Conservation (phyloP, 2,113 vertebrate species). For the Pipra filicauda region DNA sequence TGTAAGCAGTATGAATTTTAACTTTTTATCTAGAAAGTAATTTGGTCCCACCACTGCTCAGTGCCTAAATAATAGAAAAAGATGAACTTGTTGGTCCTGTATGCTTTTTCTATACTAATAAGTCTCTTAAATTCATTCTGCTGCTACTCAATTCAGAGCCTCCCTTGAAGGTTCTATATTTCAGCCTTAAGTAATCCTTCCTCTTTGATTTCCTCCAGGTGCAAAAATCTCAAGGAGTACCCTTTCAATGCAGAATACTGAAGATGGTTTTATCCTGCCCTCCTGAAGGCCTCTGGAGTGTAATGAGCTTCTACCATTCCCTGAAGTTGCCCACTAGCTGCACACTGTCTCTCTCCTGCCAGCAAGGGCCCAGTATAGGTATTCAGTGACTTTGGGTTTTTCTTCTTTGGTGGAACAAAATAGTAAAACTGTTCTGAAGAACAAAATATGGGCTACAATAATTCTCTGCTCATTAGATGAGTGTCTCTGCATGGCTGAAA, state of each 20-base stretch:
- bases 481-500: background rate
- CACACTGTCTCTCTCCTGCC: background rate
- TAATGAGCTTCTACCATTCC: background rate
- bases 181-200: background rate
- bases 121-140: background rate
- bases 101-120: background rate
- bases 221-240: slow-evolving; percentile 65
- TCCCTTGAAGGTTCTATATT: background rate
- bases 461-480: background rate
- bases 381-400: background rate
- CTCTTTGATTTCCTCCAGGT: slow-evolving; percentile 24
- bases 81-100: background rate
- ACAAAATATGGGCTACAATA: background rate
- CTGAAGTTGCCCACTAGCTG: background rate
- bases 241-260: slow-evolving; percentile 70
- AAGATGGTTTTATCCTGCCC: background rate
- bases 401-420: background rate
- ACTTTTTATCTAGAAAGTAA: background rate
- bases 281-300: background rate
- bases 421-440: background rate
- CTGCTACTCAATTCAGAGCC: background rate
- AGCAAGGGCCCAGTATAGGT: background rate
- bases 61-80: background rate
- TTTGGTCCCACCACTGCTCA: background rate
- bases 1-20: background rate